These are phyloP conservation scores for Cephalopterus ornatus DNA, from an alignment of 2,113 vertebrate genomes.

Conservation along the genomic window DNA sequence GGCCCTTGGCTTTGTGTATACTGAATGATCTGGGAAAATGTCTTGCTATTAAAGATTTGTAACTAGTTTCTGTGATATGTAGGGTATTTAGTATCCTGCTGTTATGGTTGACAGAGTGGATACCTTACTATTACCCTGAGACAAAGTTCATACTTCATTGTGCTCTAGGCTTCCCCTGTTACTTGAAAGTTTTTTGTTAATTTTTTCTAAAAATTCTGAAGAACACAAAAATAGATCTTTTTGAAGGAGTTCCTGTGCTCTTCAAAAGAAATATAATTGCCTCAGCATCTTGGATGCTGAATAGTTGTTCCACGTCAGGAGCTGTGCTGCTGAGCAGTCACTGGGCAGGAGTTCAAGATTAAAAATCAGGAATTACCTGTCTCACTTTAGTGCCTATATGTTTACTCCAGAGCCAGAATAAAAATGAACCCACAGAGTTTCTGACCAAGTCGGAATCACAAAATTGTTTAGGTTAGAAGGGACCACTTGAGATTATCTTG, in stretches of 20 bases:
- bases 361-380: background rate
- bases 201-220: background rate
- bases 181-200: background rate
- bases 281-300: background rate
- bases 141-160: background rate
- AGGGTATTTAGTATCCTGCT: background rate
- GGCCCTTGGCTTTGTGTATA: background rate
- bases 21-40: background rate
- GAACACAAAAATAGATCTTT: background rate
- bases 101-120: background rate
- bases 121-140: background rate
- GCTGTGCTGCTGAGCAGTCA: background rate
- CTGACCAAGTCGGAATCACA: background rate
- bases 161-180: background rate
- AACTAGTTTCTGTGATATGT: background rate
- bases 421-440: background rate
- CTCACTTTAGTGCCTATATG: background rate
- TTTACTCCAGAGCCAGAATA: background rate
- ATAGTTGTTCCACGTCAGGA: background rate
- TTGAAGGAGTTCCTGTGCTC: background rate
- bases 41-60: background rate
- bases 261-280: background rate
- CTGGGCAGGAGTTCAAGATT: background rate
- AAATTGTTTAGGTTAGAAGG: background rate
- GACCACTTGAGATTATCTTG: background rate